A percentile compares a stretch with the other conserved stretches of the same genome.
These are phyloP conservation scores for Micromesistius poutassou DNA, from an alignment of 2,797 vertebrate species.

Conservation along the genomic window DNA sequence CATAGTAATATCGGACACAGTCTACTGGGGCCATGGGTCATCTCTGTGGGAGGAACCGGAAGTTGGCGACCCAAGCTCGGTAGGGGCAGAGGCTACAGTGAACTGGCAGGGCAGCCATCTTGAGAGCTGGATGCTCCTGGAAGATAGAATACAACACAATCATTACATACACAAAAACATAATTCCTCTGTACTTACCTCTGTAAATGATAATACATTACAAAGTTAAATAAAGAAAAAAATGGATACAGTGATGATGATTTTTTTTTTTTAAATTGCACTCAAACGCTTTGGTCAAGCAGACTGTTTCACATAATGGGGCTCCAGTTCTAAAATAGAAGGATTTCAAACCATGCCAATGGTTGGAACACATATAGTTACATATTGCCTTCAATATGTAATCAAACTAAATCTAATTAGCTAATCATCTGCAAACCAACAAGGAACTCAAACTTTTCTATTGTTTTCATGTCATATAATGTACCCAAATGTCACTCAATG, in stretches of 20 bases:
- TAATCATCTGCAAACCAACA: neutral
- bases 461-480: neutral
- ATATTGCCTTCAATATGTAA: neutral
- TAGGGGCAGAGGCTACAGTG: conserved; percentile 69
- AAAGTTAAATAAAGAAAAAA: too few relatives aligned
- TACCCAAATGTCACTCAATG: neutral
- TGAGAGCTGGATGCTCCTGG: conserved; percentile 49
- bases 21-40: conserved; percentile 50
- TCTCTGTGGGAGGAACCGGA: conserved; percentile 61
- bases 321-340: neutral
- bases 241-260: too few relatives aligned
- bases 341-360: neutral
- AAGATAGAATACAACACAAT: neutral
- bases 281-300: too few relatives aligned
- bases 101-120: conserved; percentile 41
- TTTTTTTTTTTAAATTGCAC: too few relatives aligned
- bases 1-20: conserved; percentile 25
- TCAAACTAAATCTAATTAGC: neutral
- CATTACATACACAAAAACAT: neutral
- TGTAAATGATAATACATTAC: neutral
- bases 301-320: neutral
- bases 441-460: neutral
- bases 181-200: neutral
- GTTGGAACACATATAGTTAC: too few relatives aligned
- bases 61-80: conserved; percentile 64